A percentile compares a stretch with the other conserved stretches of the same genome.
phyloP scores from a whole-genome alignment of 2,797 vertebrate species.

The Okamejei kenojei region DNA sequence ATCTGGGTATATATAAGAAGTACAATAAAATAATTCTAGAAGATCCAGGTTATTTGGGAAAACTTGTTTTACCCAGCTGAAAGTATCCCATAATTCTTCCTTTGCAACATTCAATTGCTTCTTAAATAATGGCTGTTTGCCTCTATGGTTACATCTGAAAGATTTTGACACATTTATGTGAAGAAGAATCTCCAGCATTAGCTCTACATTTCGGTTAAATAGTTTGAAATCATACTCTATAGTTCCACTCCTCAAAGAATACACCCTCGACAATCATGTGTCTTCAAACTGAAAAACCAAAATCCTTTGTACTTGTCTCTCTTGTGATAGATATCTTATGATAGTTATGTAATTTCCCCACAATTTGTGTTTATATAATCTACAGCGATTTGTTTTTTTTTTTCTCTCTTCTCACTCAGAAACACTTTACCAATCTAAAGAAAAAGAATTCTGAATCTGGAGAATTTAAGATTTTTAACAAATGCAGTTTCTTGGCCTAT shows the following conservation, averaged over 20 bases:
- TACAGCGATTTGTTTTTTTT: background rate
- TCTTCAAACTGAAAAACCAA: background rate
- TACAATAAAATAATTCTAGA: background rate
- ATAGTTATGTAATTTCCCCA: background rate
- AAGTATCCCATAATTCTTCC: background rate
- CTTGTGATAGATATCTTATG: background rate
- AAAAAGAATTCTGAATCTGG: background rate
- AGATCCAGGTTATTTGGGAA: background rate
- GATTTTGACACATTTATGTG: background rate
- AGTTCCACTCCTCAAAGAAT: background rate
- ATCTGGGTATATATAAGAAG: background rate
- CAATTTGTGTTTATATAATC: background rate
- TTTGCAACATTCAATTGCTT: background rate
- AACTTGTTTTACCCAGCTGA: background rate
- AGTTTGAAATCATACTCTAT: background rate
- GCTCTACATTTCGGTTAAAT: background rate
- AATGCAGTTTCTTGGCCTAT: background rate
- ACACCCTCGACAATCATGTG: background rate
- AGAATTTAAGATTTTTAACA: background rate
- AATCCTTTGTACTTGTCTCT: background rate
- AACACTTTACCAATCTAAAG: background rate
- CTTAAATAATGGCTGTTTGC: background rate
- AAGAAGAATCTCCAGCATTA: background rate
- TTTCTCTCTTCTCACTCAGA: background rate
- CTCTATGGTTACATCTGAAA: background rate